Evolutionary conservation across 2,888 invertebrate genomes (phyloP).

Genomic region (Minunthozetes semirufus): DNA sequence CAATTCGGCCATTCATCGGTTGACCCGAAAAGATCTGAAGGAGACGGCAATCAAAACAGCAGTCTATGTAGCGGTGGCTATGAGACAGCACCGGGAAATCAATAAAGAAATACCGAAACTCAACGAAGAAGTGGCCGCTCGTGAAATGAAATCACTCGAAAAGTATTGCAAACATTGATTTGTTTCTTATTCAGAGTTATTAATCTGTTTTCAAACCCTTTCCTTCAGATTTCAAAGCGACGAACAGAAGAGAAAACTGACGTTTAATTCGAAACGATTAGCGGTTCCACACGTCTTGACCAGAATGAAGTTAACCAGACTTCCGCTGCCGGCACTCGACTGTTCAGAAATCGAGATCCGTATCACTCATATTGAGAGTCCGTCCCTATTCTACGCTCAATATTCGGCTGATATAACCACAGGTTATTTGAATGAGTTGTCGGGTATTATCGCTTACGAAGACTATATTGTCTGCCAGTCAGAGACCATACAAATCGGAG

Average conservation of each 20-base stretch:
- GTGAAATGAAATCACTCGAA: neutral
- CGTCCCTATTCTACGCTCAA: slow-evolving; percentile 63
- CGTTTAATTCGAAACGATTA: neutral
- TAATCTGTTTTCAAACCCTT: neutral
- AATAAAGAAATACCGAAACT: neutral
- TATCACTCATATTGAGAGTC: neutral
- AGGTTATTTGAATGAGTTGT: neutral
- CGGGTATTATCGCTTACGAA: neutral
- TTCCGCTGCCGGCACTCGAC: slow-evolving; percentile 1
- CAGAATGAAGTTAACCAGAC: neutral
- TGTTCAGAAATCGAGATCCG: slow-evolving; percentile 15
- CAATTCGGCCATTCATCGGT: no score
- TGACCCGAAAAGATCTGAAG: neutral
- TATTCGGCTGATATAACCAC: slow-evolving; percentile 51
- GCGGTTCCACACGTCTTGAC: neutral
- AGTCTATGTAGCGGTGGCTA: slow-evolving; percentile 68
- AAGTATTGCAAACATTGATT: neutral
- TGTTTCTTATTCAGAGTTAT: neutral
- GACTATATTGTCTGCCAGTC: neutral
- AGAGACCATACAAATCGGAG: neutral
- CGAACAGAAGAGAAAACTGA: no score
- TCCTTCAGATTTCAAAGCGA: neutral
- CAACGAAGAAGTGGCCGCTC: no score
- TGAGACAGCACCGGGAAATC: slow-evolving; percentile 49
- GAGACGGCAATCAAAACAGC: slow-evolving; percentile 44